Conservation (phyloP, 2,888 invertebrate species). For the Tinea semifulvella region DNA sequence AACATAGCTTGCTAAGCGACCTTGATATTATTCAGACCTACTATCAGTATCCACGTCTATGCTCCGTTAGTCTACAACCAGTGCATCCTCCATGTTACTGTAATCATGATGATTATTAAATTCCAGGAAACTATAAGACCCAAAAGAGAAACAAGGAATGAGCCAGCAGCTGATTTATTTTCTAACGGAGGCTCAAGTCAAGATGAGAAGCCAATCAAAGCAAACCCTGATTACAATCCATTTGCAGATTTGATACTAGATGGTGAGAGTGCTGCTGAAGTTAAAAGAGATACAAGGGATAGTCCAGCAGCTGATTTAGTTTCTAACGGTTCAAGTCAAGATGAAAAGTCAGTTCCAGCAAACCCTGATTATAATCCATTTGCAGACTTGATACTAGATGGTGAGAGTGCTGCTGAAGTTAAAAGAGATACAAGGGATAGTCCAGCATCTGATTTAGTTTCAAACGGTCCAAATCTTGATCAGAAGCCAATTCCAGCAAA, state of each 20-base stretch:
- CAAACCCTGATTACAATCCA: slow-evolving; percentile 12
- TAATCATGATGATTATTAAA: no score
- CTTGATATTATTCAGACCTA: no score
- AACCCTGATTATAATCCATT: slow-evolving; percentile 11
- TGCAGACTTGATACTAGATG: slow-evolving; percentile 4
- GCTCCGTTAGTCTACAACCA: no score
- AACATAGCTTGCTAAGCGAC: no score
- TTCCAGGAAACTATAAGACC: not conserved
- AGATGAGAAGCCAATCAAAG: not conserved
- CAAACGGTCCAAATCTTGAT: not conserved
- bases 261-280: not conserved
- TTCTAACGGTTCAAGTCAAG: not conserved
- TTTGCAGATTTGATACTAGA: slow-evolving; percentile 4
- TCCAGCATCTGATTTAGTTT: not conserved
- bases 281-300: no score
- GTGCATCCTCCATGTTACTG: no score
- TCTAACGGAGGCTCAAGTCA: not conserved
- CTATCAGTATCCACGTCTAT: no score
- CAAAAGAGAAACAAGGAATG: not conserved
- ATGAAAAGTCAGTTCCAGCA: not conserved
- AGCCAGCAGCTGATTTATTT: not conserved
- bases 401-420: not conserved
- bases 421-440: not conserved
- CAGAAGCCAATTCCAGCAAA: slow-evolving; percentile 2
- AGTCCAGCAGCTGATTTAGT: not conserved